phyloP scores from a whole-genome alignment of 2,888 invertebrate species.

The Myopa tessellatipennis region DNA sequence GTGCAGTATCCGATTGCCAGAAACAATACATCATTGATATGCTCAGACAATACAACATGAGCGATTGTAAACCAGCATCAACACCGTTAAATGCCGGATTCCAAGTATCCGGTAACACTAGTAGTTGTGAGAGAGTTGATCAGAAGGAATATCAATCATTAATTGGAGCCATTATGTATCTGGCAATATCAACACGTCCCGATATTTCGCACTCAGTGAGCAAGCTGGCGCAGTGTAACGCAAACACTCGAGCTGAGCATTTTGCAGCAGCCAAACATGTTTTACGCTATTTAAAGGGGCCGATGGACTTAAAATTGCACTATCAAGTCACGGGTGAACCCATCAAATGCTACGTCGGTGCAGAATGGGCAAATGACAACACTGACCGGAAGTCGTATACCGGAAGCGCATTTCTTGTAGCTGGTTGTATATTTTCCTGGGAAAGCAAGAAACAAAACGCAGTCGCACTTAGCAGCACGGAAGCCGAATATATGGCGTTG shows the following conservation, averaged over 20 bases:
- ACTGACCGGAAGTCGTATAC: slow-evolving; percentile 45
- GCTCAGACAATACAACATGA: slow-evolving; percentile 39
- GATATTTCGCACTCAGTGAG: slow-evolving; percentile 44
- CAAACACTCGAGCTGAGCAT: slow-evolving; percentile 42
- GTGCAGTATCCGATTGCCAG: slow-evolving; percentile 40
- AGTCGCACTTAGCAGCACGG: slow-evolving; percentile 43
- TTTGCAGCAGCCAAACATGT: slow-evolving; percentile 37
- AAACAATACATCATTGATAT: slow-evolving; percentile 41
- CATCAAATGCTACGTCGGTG: slow-evolving; percentile 40
- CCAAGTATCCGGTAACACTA: slow-evolving; percentile 34
- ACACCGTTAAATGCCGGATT: slow-evolving; percentile 1
- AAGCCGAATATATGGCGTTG: slow-evolving; percentile 43
- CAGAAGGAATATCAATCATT: slow-evolving; percentile 42
- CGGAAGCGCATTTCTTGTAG: slow-evolving; percentile 37
- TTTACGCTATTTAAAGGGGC: slow-evolving; percentile 39
- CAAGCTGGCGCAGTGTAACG: slow-evolving; percentile 43
- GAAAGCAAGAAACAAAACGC: slow-evolving; percentile 40
- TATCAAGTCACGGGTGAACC: slow-evolving; percentile 30
- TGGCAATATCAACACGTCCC: slow-evolving; percentile 44
- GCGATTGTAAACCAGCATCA: slow-evolving; percentile 42
- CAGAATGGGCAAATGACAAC: slow-evolving; percentile 45
- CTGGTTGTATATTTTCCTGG: slow-evolving; percentile 36
- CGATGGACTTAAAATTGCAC: slow-evolving; percentile 25
- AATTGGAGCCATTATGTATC: slow-evolving; percentile 47
- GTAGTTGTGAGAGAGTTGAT: slow-evolving; percentile 27